phyloP scores from a whole-genome alignment of 2,888 invertebrate genomes.

The Pyrrhia umbra region DNA sequence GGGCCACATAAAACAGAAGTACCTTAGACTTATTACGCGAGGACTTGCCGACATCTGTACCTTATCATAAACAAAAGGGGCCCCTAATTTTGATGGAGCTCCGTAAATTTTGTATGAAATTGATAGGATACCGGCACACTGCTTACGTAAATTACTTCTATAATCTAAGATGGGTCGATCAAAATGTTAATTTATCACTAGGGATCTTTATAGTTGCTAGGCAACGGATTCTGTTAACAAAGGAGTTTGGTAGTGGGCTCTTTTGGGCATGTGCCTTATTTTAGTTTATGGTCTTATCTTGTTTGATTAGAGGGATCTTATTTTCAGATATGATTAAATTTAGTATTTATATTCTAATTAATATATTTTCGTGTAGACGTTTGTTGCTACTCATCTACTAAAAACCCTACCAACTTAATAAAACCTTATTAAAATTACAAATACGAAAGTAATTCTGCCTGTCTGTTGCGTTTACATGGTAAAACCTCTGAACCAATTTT shows the following conservation, averaged over 20 bases:
- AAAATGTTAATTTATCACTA: slow-evolving; percentile 70
- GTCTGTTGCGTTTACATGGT: too few species aligned
- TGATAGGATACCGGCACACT: slow-evolving; percentile 63
- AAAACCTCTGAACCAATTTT: too few species aligned
- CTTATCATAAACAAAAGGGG: slow-evolving; percentile 58
- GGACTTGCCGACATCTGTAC: slow-evolving; percentile 58
- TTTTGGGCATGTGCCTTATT: slow-evolving; percentile 24
- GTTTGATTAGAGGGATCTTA: slow-evolving; percentile 13
- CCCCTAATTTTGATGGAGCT: slow-evolving; percentile 65
- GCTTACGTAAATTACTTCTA: slow-evolving; percentile 63
- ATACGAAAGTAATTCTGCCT: too few species aligned
- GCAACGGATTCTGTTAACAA: slow-evolving; percentile 54
- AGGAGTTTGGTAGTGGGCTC: slow-evolving; percentile 36
- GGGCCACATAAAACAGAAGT: slow-evolving; percentile 55
- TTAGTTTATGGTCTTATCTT: slow-evolving; percentile 30
- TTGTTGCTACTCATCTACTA: too few species aligned
- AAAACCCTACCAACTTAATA: too few species aligned
- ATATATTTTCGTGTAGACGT: too few species aligned
- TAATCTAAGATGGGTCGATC: slow-evolving; percentile 62
- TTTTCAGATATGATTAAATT: not conserved
- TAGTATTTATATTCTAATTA: too few species aligned
- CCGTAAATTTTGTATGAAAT: slow-evolving; percentile 66
- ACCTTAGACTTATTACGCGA: slow-evolving; percentile 56
- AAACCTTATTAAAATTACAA: too few species aligned
- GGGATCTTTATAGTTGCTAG: slow-evolving; percentile 62